Conservation (phyloP, 2,888 invertebrate genomes). For the Allygus modestus region DNA sequence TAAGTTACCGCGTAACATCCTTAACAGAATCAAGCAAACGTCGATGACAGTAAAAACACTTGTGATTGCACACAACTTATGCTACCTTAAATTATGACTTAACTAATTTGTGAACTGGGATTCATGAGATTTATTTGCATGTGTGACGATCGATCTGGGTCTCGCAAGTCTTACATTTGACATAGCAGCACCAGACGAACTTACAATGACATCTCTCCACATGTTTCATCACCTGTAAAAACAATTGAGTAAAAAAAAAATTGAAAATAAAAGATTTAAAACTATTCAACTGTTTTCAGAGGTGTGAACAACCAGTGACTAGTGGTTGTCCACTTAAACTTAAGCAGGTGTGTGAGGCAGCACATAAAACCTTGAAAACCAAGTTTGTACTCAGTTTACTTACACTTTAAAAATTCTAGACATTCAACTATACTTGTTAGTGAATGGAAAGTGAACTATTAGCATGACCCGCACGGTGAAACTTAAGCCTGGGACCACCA, state of each 20-base stretch:
- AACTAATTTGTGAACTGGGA: slow-evolving; percentile 54
- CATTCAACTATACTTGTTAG: too few species aligned
- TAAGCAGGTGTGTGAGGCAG: too few species aligned
- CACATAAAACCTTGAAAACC: too few species aligned
- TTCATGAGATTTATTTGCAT: slow-evolving; percentile 73
- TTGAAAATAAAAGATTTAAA: slow-evolving; percentile 18
- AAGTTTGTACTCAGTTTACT: too few species aligned
- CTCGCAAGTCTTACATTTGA: slow-evolving; percentile 86
- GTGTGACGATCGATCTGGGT: slow-evolving; percentile 74
- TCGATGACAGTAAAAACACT: slow-evolving; percentile 56
- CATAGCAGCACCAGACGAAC: slow-evolving; percentile 96
- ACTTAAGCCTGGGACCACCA: too few species aligned
- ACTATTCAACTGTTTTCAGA: background rate
- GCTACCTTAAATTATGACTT: slow-evolving; percentile 53
- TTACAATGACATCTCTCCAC: slow-evolving; percentile 87
- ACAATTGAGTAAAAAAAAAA: slow-evolving; percentile 64
- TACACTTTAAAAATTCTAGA: too few species aligned
- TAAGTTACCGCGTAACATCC: slow-evolving; percentile 37
- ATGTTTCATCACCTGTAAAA: slow-evolving; percentile 73
- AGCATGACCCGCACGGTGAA: too few species aligned
- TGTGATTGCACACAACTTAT: slow-evolving; percentile 56
- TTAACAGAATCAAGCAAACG: slow-evolving; percentile 47
- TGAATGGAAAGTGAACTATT: too few species aligned
- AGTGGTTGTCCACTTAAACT: too few species aligned
- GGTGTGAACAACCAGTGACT: too few species aligned